Evolutionary conservation across 2,888 invertebrate genomes (phyloP).

Genomic region (Tinea pellionella): DNA sequence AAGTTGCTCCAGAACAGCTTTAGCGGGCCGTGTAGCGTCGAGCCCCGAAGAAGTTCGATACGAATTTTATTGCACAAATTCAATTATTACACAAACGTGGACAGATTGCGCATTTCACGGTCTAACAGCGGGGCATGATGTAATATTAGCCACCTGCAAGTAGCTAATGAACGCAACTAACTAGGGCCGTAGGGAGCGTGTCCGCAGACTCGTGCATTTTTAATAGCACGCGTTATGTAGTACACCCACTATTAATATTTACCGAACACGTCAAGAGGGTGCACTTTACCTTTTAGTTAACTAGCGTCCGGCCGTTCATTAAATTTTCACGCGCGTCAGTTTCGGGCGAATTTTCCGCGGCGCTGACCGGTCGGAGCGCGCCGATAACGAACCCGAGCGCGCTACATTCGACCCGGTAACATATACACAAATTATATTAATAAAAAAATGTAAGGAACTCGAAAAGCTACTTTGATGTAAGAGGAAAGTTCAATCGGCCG

Average conservation of each 20-base stretch:
- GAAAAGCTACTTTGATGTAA: conserved; percentile 57
- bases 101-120: background rate
- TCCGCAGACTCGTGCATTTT: conserved; percentile 67
- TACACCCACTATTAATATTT: conserved; percentile 68
- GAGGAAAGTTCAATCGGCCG: conserved; percentile 59
- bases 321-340: conserved; percentile 71
- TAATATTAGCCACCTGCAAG: conserved; percentile 20
- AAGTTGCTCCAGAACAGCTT: conserved; percentile 58
- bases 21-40: conserved; percentile 24
- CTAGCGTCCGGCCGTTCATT: conserved; percentile 70
- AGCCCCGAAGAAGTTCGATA: conserved; percentile 44
- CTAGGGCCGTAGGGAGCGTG: conserved; percentile 32
- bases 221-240: conserved; percentile 58
- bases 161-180: conserved; percentile 46
- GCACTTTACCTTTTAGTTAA: conserved; percentile 71
- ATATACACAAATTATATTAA: conserved; percentile 58
- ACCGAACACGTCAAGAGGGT: conserved; percentile 70
- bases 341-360: conserved; percentile 69
- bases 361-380: conserved; percentile 54
- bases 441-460: conserved; percentile 63
- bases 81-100: conserved; percentile 29
- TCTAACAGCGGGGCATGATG: background rate
- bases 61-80: conserved; percentile 45
- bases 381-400: conserved; percentile 29
- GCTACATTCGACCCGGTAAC: background rate